Percentiles rank a stretch among this genome's conserved stretches.
Evolutionary conservation across 2,888 invertebrate genomes (phyloP).

Genomic region (Biston stratarius): DNA sequence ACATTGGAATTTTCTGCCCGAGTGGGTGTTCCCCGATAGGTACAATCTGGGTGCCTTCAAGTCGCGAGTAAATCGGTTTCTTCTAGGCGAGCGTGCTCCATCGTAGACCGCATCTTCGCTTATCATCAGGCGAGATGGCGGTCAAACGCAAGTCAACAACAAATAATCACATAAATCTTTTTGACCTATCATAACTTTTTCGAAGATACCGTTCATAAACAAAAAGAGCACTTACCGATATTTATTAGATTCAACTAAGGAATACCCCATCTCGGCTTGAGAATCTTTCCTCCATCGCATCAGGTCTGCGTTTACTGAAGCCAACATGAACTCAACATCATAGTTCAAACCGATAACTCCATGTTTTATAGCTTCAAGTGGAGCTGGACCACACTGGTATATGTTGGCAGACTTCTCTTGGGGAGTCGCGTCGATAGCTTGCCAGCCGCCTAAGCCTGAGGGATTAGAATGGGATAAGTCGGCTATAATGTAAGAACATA

Average conservation of each 20-base stretch:
- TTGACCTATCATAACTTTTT: neutral
- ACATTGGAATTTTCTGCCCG: no score
- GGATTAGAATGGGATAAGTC: neutral
- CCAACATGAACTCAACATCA: slow-evolving; percentile 92
- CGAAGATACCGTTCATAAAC: neutral
- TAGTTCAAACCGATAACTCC: slow-evolving; percentile 91
- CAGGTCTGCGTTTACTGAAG: slow-evolving; percentile 94
- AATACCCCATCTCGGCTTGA: slow-evolving; percentile 51
- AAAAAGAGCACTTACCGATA: slow-evolving; percentile 87
- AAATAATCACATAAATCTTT: no score
- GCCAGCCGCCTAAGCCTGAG: slow-evolving; percentile 94
- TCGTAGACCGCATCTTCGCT: no score
- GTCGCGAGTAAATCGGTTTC: no score
- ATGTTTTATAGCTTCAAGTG: slow-evolving; percentile 91
- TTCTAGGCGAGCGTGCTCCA: no score
- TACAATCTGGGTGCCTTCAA: no score
- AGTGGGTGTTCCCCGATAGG: no score
- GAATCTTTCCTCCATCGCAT: slow-evolving; percentile 86
- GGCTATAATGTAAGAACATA: no score
- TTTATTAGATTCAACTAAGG: slow-evolving; percentile 87
- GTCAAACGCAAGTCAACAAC: no score
- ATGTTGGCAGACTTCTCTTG: slow-evolving; percentile 91
- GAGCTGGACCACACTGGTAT: slow-evolving; percentile 93
- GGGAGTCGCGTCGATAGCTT: slow-evolving; percentile 94
- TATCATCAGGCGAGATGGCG: no score